phyloP scores from a whole-genome alignment of 2,797 vertebrate species.

The Chanos chanos region DNA sequence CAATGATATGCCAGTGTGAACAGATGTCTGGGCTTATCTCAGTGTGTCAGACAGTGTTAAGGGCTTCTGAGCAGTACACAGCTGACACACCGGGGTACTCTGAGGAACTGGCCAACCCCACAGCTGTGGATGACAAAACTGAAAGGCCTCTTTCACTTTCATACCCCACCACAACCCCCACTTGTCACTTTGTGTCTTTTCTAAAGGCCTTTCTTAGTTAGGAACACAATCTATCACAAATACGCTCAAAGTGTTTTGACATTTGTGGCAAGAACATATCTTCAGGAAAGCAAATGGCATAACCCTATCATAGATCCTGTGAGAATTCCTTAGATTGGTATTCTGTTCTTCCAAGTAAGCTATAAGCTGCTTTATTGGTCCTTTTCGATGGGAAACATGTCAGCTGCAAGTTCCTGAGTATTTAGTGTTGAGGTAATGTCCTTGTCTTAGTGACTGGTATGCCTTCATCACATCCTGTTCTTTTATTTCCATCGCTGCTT shows the following conservation, averaged over 20 bases:
- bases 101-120: conserved; percentile 20
- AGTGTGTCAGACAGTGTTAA: conserved; percentile 22
- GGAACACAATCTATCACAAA: too few relatives aligned
- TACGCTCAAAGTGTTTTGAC: too few relatives aligned
- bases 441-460: conserved; percentile 26
- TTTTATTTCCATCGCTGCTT: conserved; percentile 48
- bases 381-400: too few relatives aligned
- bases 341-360: too few relatives aligned
- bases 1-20: conserved; percentile 35
- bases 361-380: background rate
- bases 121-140: conserved; percentile 59
- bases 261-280: too few relatives aligned
- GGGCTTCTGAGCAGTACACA: conserved; percentile 47
- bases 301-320: too few relatives aligned
- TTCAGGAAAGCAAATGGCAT: too few relatives aligned
- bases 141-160: conserved; percentile 56
- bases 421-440: conserved; percentile 23
- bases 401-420: conserved; percentile 7
- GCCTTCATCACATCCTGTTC: conserved; percentile 35
- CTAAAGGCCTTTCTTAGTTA: background rate
- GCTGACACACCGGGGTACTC: conserved; percentile 44
- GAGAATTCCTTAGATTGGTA: too few relatives aligned
- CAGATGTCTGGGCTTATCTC: conserved; percentile 62
- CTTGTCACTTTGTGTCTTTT: conserved; percentile 10
- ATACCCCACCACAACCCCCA: conserved; percentile 24